Percentiles rank a stretch among this genome's conserved stretches.
phyloP scores from a whole-genome alignment of 1,140 invertebrate genomes.

The Muscidifurax raptorellus region DNA sequence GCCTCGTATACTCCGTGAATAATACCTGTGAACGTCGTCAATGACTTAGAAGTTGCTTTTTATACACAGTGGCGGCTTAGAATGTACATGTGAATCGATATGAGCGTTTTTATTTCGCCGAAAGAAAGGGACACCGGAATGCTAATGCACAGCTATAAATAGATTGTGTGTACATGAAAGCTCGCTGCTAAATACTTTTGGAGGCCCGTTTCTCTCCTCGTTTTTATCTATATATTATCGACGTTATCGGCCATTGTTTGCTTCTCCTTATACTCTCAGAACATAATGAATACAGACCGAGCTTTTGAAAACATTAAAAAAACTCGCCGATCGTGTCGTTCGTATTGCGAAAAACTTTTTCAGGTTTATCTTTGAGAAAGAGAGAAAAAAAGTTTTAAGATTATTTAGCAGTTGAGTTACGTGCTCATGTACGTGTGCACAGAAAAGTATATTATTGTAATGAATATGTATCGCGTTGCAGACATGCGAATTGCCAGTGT shows the following conservation, averaged over 20 bases:
- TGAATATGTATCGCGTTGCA: not conserved
- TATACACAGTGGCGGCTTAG: not conserved
- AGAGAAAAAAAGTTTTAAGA: no score
- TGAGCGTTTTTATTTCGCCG: slow-evolving; percentile 3
- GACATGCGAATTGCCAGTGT: not conserved
- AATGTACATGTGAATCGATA: slow-evolving; percentile 19
- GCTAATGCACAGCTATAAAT: slow-evolving; percentile 3
- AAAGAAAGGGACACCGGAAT: slow-evolving; percentile 12
- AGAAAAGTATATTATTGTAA: not conserved
- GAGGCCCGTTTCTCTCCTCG: no score
- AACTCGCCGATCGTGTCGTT: no score
- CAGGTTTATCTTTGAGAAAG: no score
- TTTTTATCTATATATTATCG: not conserved
- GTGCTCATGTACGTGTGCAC: not conserved
- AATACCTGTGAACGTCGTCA: slow-evolving; percentile 6
- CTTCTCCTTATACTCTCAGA: no score
- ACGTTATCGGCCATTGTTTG: not conserved
- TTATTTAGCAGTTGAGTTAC: no score
- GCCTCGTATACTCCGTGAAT: slow-evolving; percentile 9
- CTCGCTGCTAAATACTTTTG: not conserved
- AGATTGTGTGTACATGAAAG: not conserved
- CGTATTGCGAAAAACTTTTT: no score
- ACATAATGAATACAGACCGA: no score
- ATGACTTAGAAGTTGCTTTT: slow-evolving; percentile 16
- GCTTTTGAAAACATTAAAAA: no score